Evolutionary conservation across 35 echinoderm and acorn worm genomes (phyloP).

Genomic region (Holothuria glaberrima): DNA sequence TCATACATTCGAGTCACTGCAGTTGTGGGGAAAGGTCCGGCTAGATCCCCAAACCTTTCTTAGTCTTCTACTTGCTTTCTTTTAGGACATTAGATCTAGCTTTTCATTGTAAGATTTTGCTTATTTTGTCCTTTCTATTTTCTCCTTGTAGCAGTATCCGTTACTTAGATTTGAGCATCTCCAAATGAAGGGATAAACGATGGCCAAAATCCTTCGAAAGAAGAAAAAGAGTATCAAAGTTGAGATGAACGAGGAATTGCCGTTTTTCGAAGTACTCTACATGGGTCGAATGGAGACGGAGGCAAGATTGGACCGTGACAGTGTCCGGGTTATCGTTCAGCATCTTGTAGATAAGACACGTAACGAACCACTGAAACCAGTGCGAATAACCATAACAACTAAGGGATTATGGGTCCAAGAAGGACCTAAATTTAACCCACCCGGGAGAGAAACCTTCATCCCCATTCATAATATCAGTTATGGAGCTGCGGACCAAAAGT

Average conservation of each 20-base stretch:
- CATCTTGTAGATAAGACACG: conserved; percentile 68
- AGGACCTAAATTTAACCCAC: conserved; percentile 54
- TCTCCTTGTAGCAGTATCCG: no score
- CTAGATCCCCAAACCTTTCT: no score
- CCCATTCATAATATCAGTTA: conserved; percentile 93
- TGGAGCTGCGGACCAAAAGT: conserved; percentile 76
- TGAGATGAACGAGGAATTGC: conserved; percentile 72
- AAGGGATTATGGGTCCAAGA: conserved; percentile 78
- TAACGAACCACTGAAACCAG: conserved; percentile 63
- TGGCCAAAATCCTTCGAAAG: conserved; percentile 37
- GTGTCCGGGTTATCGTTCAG: conserved; percentile 56
- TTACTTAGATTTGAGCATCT: no score
- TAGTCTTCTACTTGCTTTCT: no score
- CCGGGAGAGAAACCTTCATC: conserved; percentile 75
- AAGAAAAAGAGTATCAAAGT: conserved; percentile 61
- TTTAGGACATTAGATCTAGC: no score
- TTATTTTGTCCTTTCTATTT: no score
- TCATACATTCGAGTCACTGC: no score
- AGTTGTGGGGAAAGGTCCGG: no score
- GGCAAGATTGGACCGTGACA: conserved; percentile 79
- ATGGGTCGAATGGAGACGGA: conserved; percentile 66
- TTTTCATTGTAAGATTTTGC: no score
- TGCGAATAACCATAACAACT: conserved; percentile 75
- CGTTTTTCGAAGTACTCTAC: conserved; percentile 78
- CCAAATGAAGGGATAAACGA: not conserved